These are phyloP conservation scores for Diabrotica undecimpunctata DNA, from an alignment of 1,140 invertebrate species.

Conservation along the genomic window DNA sequence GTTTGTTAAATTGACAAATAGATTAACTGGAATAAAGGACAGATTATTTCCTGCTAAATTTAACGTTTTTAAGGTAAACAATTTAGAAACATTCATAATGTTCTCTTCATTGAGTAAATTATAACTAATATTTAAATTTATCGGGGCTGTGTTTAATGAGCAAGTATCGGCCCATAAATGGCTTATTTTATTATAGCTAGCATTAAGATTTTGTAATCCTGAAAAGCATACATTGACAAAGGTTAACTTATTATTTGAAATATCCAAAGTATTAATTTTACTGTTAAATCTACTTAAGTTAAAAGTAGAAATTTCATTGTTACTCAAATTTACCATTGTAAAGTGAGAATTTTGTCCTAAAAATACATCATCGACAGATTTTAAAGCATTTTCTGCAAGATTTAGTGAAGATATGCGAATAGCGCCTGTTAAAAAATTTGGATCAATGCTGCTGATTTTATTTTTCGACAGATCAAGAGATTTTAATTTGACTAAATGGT, in stretches of 20 bases:
- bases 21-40: not conserved
- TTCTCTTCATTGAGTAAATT: not conserved
- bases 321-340: not conserved
- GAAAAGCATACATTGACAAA: not conserved
- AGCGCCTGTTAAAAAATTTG: not conserved
- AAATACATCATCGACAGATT: not conserved
- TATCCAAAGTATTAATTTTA: not conserved
- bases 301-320: not conserved
- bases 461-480: constrained; percentile 5
- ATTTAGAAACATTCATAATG: not conserved
- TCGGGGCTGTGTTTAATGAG: not conserved
- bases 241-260: constrained; percentile 6
- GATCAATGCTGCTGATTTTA: not conserved
- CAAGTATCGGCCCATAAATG: not conserved
- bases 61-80: not conserved
- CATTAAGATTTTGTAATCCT: not conserved
- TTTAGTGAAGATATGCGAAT: not conserved
- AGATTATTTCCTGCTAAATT: constrained; percentile 10
- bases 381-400: constrained; percentile 7
- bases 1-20: constrained; percentile 5
- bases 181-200: not conserved
- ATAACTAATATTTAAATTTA: not conserved
- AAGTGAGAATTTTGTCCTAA: not conserved
- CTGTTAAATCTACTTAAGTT: not conserved
- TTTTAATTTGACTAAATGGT: constrained; percentile 9